Base-by-base conservation (phyloP, 2,113 vertebrate species). In the Eulemur macaco region DNA sequence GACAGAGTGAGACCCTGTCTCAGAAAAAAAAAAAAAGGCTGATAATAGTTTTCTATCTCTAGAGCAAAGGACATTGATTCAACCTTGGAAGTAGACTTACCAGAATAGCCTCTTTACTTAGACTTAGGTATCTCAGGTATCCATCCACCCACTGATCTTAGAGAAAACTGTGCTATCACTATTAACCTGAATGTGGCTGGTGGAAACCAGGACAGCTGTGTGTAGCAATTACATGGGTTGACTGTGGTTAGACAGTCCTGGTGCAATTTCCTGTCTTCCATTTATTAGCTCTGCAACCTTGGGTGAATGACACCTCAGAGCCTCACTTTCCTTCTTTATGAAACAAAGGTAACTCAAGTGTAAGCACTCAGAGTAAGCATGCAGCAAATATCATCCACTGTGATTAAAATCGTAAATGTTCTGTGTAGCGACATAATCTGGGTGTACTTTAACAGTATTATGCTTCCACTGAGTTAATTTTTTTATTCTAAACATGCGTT, bases 311-410 rank as follows among this genome's bases (percentile, higher is more conserved):
- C 58, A 93, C 34, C 54, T 77, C 27, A 77, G 58, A 97, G 47
- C 64, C 10, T 84, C 39, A 73, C 29, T 92, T 68, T 86, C 8
- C 11, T 83, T 95, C 86, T 56, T 83, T 71, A 82, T 94, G 58
- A 96, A 96, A 94, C 92, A 66, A 97, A 91, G n/a, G 47, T 92
- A 88, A 94, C 90, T 96, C 77, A 82, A 95, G 73, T 76, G 56
- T 63, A 69, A 71, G 64, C 29, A 23, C 60, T 71, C 93, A 84
- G 31, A 91, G 47, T 96, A 83, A 92, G 73, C 76, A 83, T 29
- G 68, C 66, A 74, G 82, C 64, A 86, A 89, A 89, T 84, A 54
- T 58, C 82, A 73, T 52, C 29, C 39, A 71, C 47, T 56, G 31
- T 89, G 45, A 94, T 87, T 95, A 66, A 93, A 96, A 96, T 66